These are phyloP conservation scores for Thunnus albacares DNA, from an alignment of 2,797 vertebrate genomes.

Conservation along the genomic window DNA sequence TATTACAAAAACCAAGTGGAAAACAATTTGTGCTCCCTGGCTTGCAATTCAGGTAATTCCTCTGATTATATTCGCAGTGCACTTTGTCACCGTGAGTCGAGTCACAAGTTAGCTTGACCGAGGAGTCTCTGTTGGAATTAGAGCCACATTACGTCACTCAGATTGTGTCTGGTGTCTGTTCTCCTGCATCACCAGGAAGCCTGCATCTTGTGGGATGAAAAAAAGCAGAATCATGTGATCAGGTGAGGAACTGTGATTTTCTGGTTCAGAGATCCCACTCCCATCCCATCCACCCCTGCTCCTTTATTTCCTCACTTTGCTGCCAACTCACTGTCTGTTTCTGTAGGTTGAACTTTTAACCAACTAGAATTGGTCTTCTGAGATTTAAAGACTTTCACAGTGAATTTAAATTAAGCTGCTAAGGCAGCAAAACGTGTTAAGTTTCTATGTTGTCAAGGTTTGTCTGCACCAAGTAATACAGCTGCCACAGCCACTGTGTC, in stretches of 20 bases:
- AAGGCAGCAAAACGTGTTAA: slow-evolving; percentile 22
- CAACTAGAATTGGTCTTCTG: slow-evolving; percentile 37
- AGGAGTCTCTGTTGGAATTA: slow-evolving; percentile 4
- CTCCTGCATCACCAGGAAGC: slow-evolving; percentile 14
- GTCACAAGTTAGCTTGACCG: not conserved
- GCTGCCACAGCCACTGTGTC: slow-evolving; percentile 36
- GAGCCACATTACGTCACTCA: slow-evolving; percentile 10
- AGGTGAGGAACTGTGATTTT: slow-evolving; percentile 55
- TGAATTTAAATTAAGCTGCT: slow-evolving; percentile 44
- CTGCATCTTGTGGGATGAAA: not conserved
- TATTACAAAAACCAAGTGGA: slow-evolving; percentile 26
- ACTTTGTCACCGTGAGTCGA: slow-evolving; percentile 1
- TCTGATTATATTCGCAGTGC: slow-evolving; percentile 6
- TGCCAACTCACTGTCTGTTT: slow-evolving; percentile 27
- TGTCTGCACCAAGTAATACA: slow-evolving; percentile 24
- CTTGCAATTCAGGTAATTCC: slow-evolving; percentile 3
- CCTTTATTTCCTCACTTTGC: not conserved
- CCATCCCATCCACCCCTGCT: not conserved
- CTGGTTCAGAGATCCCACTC: slow-evolving; percentile 48
- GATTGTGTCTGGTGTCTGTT: slow-evolving; percentile 20
- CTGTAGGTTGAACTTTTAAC: slow-evolving; percentile 48
- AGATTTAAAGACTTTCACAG: slow-evolving; percentile 26
- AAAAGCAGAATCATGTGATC: slow-evolving; percentile 26
- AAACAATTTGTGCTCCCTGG: slow-evolving; percentile 37
- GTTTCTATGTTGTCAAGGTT: slow-evolving; percentile 7